Percentiles rank a stretch among this genome's conserved stretches.
These are phyloP conservation scores for Bimastos eiseni DNA, from an alignment of 2,888 invertebrate genomes.

Conservation along the genomic window DNA sequence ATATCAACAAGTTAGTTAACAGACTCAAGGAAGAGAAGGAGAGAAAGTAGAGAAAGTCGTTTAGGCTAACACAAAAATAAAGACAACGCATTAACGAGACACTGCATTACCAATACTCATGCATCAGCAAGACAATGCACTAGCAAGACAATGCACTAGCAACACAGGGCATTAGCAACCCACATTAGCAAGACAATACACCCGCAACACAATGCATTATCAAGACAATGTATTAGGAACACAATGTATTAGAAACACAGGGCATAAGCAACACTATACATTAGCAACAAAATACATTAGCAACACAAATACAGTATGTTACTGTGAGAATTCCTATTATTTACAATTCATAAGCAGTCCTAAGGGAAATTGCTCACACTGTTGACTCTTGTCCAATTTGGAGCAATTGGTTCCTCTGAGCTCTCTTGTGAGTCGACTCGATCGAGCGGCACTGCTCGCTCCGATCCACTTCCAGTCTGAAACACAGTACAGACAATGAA, in stretches of 20 bases:
- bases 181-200: no score
- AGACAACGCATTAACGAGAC: no score
- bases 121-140: neutral
- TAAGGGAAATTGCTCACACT: constrained; percentile 41
- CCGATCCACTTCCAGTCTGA: constrained; percentile 30
- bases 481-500: neutral
- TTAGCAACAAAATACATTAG: no score
- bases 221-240: no score
- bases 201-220: no score
- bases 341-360: neutral
- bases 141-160: neutral
- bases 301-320: no score
- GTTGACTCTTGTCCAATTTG: constrained; percentile 42
- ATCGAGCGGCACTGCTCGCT: constrained; percentile 66
- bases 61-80: no score
- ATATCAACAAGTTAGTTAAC: neutral
- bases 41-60: neutral
- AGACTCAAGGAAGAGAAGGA: no score
- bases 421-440: constrained; percentile 81
- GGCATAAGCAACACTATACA: no score
- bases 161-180: neutral
- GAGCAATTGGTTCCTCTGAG: constrained; percentile 51
- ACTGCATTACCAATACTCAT: no score
- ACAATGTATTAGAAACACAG: no score
- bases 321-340: neutral